Conservation (phyloP, 53 echinoderm and acorn worm species). For the Paelopatides confundens region DNA sequence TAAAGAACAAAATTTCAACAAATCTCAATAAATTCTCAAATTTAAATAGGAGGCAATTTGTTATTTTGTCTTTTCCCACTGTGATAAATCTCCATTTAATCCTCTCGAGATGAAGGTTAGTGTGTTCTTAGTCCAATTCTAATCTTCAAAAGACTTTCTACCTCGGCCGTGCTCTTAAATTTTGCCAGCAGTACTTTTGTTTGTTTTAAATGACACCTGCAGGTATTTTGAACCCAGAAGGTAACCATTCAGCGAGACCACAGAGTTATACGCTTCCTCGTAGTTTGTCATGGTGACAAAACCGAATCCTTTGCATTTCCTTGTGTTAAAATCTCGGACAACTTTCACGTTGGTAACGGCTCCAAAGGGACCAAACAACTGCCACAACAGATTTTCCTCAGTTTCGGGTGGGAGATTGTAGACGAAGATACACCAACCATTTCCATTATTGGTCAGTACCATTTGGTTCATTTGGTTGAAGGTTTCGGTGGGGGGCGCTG, state of each 20-base stretch:
- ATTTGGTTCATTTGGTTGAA: conserved; percentile 88
- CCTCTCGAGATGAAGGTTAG: conserved; percentile 30
- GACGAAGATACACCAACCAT: conserved; percentile 99
- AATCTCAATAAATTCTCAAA: conserved; percentile 52
- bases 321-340: conserved; percentile 90
- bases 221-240: conserved; percentile 90
- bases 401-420: conserved; percentile 98
- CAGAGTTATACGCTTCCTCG: conserved; percentile 94
- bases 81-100: conserved; percentile 29
- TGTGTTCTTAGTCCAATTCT: conserved; percentile 33
- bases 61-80: conserved; percentile 44
- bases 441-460: conserved; percentile 97
- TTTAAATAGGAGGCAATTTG: conserved; percentile 46
- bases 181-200: conserved; percentile 55
- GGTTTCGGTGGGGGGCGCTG: conserved; percentile 61
- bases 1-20: conserved; percentile 39
- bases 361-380: conserved; percentile 97
- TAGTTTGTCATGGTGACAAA: conserved; percentile 99
- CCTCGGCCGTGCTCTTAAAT: not conserved
- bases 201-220: conserved; percentile 98
- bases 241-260: conserved; percentile 93
- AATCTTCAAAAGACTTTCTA: not conserved
- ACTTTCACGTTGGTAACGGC: conserved; percentile 98
- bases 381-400: conserved; percentile 95
- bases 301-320: conserved; percentile 99